phyloP scores from a whole-genome alignment of 2,113 vertebrate genomes.

The Elgaria multicarinata region DNA sequence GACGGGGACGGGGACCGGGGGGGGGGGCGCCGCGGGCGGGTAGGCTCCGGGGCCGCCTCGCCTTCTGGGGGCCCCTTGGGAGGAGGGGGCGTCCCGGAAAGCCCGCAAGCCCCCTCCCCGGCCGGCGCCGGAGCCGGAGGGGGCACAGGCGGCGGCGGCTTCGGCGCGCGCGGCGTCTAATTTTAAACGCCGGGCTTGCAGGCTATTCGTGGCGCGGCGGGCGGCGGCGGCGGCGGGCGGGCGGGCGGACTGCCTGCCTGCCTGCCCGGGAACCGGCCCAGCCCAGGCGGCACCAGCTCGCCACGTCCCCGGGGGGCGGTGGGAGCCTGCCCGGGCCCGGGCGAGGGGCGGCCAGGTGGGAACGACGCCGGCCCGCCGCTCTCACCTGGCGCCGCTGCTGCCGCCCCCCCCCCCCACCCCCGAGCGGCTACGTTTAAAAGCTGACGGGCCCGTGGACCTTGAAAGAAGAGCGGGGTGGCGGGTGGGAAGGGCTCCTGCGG shows the following conservation, averaged over 20 bases:
- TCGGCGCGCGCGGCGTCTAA: not conserved
- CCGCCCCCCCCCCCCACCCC: not conserved
- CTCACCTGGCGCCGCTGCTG: not conserved
- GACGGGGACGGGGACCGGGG: not conserved
- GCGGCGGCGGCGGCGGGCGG: constrained; percentile 3
- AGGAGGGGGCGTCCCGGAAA: too few relatives aligned
- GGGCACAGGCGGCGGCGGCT: not conserved
- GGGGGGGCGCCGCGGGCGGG: not conserved
- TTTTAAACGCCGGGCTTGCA: not conserved
- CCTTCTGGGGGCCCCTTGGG: not conserved
- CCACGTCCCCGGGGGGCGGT: not conserved
- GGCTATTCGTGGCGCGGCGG: constrained; percentile 13
- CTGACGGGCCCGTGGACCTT: not conserved
- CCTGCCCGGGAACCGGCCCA: not conserved
- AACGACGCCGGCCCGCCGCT: too few relatives aligned
- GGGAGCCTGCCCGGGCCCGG: not conserved
- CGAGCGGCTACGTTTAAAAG: not conserved
- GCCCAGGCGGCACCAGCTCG: not conserved
- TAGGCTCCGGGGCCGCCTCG: not conserved
- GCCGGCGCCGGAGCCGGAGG: not conserved
- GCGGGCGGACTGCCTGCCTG: not conserved
- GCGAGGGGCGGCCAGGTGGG: not conserved
- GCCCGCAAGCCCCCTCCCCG: not conserved
- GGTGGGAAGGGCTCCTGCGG: too few relatives aligned
- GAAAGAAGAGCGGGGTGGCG: too few relatives aligned